These are phyloP conservation scores for Poeciliopsis presidionis DNA, from an alignment of 2,797 vertebrate species.

Conservation along the genomic window DNA sequence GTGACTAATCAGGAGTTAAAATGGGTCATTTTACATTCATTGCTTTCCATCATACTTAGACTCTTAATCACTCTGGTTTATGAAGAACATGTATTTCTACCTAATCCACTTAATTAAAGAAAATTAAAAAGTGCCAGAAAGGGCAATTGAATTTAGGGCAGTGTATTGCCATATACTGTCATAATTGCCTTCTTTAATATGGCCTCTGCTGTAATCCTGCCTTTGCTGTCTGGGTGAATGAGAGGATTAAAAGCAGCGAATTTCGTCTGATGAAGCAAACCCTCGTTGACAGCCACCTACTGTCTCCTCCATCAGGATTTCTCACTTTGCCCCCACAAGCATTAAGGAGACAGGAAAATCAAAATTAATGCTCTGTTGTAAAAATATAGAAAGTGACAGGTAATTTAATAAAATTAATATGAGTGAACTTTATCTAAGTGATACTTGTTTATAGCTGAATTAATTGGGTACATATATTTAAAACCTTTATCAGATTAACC, in stretches of 20 bases:
- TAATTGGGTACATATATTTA: slow-evolving; percentile 17
- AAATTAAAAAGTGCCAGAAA: slow-evolving; percentile 75
- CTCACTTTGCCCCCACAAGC: slow-evolving; percentile 3
- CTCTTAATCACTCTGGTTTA: slow-evolving; percentile 70
- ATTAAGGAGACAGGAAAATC: slow-evolving; percentile 15
- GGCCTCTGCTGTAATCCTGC: slow-evolving; percentile 74
- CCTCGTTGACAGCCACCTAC: slow-evolving; percentile 44
- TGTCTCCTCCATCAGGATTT: slow-evolving; percentile 40
- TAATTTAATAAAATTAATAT: neutral
- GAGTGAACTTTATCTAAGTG: neutral
- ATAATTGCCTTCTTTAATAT: slow-evolving; percentile 77
- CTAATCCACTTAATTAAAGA: slow-evolving; percentile 77
- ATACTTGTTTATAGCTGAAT: slow-evolving; percentile 34
- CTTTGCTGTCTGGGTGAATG: slow-evolving; percentile 64
- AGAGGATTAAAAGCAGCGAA: slow-evolving; percentile 73
- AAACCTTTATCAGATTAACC: slow-evolving; percentile 42
- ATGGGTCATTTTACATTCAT: slow-evolving; percentile 38
- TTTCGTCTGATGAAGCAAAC: slow-evolving; percentile 40
- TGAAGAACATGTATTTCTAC: slow-evolving; percentile 61
- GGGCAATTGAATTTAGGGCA: slow-evolving; percentile 74
- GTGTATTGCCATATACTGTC: slow-evolving; percentile 62
- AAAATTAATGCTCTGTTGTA: neutral
- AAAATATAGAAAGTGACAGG: slow-evolving; percentile 18
- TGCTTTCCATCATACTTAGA: slow-evolving; percentile 48
- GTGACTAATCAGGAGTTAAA: slow-evolving; percentile 61